Conservation (phyloP, 2,797 vertebrate species). For the Typhlichthys subterraneus region DNA sequence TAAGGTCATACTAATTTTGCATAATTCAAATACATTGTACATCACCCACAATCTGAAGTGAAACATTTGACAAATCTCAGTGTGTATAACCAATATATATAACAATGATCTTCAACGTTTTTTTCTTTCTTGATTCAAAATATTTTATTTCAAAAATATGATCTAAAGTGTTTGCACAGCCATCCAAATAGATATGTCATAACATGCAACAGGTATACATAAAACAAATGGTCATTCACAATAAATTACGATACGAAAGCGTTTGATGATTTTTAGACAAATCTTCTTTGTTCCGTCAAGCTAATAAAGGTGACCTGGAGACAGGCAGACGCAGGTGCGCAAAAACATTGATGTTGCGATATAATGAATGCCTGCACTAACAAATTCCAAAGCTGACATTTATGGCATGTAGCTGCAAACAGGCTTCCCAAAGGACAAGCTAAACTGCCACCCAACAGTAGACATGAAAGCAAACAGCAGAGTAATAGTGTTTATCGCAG, state of each 20-base stretch:
- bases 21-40: too few relatives aligned
- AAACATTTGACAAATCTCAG: too few relatives aligned
- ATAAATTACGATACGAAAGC: conserved; percentile 4
- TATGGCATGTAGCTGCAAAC: conserved; percentile 46
- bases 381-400: conserved; percentile 54
- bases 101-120: neutral
- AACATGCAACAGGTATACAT: neutral
- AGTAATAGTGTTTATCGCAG: conserved; percentile 12
- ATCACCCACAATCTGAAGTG: too few relatives aligned
- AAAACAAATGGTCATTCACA: neutral
- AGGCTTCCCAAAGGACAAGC: conserved; percentile 37
- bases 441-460: conserved; percentile 35
- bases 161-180: neutral
- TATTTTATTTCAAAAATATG: neutral
- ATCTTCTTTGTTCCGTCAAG: conserved; percentile 9
- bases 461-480: conserved; percentile 32
- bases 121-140: neutral
- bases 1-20: too few relatives aligned
- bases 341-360: conserved; percentile 31
- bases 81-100: neutral
- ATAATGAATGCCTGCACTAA: conserved; percentile 49
- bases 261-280: conserved; percentile 16
- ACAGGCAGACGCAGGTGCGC: conserved; percentile 9
- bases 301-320: conserved; percentile 19
- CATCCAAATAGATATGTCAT: neutral